Evolutionary conservation across 2,113 vertebrate species (phyloP).

Genomic region (Thamnophis sirtalis): DNA sequence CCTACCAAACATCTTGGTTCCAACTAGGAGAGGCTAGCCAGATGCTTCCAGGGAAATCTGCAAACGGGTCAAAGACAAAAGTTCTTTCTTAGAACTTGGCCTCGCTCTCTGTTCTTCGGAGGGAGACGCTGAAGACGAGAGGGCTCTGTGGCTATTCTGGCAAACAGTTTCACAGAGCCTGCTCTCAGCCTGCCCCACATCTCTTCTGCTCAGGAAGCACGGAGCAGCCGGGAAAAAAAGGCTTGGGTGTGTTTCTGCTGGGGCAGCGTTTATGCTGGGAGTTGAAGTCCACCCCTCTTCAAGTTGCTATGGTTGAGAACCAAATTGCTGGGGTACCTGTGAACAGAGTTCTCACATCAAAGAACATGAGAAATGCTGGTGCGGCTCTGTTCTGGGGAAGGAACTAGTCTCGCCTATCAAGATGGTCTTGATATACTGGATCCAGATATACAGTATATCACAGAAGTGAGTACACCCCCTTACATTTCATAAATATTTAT

Average conservation of each 20-base stretch:
- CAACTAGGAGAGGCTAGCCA: not conserved
- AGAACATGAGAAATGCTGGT: not conserved
- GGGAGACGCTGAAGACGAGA: not conserved
- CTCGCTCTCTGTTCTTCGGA: not conserved
- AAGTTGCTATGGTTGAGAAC: not conserved
- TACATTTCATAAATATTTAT: too few relatives aligned
- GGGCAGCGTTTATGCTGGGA: not conserved
- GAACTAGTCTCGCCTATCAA: not conserved
- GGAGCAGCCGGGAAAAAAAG: not conserved
- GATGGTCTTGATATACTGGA: not conserved
- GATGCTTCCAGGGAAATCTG: not conserved
- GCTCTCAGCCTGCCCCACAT: not conserved
- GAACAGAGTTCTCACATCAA: not conserved
- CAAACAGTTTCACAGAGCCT: not conserved
- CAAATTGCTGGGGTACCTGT: not conserved
- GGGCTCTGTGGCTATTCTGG: not conserved
- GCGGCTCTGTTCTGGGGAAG: not conserved
- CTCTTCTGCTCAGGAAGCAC: not conserved
- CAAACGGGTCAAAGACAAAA: not conserved
- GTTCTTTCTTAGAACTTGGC: not conserved
- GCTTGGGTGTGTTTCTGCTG: not conserved
- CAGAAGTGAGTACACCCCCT: too few relatives aligned
- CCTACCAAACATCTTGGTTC: not conserved
- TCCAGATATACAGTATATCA: not conserved
- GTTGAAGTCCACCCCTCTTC: not conserved